Conservation (phyloP, 2,888 invertebrate genomes). For the Melinopterus prodromus region DNA sequence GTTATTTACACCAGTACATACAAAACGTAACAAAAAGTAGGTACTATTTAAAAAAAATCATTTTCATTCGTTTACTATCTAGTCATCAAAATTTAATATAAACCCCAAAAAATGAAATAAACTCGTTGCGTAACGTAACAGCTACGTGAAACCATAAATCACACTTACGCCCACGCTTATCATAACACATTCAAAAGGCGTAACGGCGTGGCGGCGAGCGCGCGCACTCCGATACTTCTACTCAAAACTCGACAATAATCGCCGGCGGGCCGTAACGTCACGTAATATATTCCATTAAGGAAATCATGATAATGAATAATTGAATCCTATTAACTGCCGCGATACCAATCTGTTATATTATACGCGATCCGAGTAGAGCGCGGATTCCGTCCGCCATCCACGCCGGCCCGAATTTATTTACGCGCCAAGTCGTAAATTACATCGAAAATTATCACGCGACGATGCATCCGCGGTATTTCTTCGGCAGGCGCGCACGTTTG, state of each 20-base stretch:
- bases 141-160: background rate
- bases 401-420: constrained; percentile 20
- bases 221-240: constrained; percentile 12
- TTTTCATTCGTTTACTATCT: no score
- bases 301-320: constrained; percentile 37
- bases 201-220: constrained; percentile 6
- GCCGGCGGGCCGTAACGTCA: constrained; percentile 18
- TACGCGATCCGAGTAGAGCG: constrained; percentile 14
- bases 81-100: background rate
- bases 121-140: background rate
- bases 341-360: constrained; percentile 33
- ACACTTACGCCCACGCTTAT: background rate
- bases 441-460: constrained; percentile 25
- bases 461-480: constrained; percentile 12
- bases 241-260: constrained; percentile 5
- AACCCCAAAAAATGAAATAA: background rate
- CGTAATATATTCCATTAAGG: constrained; percentile 36
- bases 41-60: no score
- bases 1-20: no score
- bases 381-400: constrained; percentile 11
- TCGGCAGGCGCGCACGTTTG: background rate
- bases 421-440: constrained; percentile 16
- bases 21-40: no score
- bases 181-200: background rate
- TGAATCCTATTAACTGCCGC: constrained; percentile 32